Percentiles rank a stretch among this genome's conserved stretches.
Evolutionary conservation across 1,140 invertebrate species (phyloP).

Genomic region (Drosophila insularis): DNA sequence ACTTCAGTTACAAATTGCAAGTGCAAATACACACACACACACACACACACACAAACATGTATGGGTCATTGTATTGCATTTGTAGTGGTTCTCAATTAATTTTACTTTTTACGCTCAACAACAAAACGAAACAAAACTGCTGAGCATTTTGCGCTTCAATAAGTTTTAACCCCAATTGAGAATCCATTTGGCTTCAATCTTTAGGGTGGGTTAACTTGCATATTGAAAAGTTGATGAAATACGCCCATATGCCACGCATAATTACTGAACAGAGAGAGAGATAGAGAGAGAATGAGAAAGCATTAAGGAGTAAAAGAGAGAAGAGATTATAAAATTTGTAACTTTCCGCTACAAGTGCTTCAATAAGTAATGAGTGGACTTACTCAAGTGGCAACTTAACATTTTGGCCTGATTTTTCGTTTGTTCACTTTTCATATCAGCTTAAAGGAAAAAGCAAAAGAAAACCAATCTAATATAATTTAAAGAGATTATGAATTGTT

Average conservation of each 20-base stretch:
- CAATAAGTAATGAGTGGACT: constrained; percentile 67
- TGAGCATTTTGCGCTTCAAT: constrained; percentile 52
- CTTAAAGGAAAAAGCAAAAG: constrained; percentile 1
- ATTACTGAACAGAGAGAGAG: constrained; percentile 54
- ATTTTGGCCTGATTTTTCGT: constrained; percentile 56
- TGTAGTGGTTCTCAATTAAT: constrained; percentile 54
- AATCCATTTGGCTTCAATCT: constrained; percentile 19
- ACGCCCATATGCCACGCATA: constrained; percentile 69
- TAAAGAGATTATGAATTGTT: not conserved
- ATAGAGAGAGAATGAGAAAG: not conserved
- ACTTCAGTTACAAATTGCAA: constrained; percentile 6
- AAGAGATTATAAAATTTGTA: constrained; percentile 46
- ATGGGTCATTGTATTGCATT: not conserved
- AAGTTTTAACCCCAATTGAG: constrained; percentile 67
- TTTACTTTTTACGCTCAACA: constrained; percentile 44
- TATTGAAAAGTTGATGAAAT: constrained; percentile 65
- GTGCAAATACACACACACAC: not conserved
- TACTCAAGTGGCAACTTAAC: constrained; percentile 40
- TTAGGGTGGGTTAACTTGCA: constrained; percentile 34
- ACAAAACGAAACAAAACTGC: constrained; percentile 16
- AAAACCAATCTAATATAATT: not conserved
- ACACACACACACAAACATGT: not conserved
- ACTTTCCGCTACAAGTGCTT: constrained; percentile 65
- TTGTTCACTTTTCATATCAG: constrained; percentile 29
- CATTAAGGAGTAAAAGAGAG: not conserved